Conservation (phyloP, 2,888 invertebrate genomes). For the Hipparchia sbordonii region DNA sequence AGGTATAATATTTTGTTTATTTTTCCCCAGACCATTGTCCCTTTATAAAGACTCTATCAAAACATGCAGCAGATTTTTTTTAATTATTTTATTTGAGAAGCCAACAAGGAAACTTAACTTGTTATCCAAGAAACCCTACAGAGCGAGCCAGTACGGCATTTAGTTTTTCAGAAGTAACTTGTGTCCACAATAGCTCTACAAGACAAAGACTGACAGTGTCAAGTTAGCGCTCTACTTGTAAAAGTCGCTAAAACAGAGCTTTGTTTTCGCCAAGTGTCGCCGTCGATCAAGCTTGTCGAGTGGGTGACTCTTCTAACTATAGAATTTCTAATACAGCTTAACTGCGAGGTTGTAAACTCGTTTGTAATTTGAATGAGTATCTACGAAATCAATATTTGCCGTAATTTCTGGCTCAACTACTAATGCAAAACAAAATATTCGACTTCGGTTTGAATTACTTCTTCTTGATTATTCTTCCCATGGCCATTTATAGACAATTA, state of each 20-base stretch:
- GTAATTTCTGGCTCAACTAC: not conserved
- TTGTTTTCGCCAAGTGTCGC: conserved; percentile 30
- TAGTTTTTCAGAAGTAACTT: conserved; percentile 20
- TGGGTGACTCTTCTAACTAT: conserved; percentile 22
- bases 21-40: too few species aligned
- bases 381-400: conserved; percentile 6
- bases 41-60: too few species aligned
- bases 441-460: not conserved
- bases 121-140: not conserved
- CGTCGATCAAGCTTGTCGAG: conserved; percentile 29
- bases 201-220: conserved; percentile 29
- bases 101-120: not conserved
- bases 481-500: too few species aligned
- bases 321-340: conserved; percentile 10
- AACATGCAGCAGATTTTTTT: too few species aligned
- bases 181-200: conserved; percentile 20
- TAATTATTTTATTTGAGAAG: too few species aligned
- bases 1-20: too few species aligned
- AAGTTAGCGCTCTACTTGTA: conserved; percentile 22
- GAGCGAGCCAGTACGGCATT: not conserved
- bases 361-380: conserved; percentile 11
- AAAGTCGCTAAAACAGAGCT: conserved; percentile 28
- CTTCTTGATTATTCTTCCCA: too few species aligned
- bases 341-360: not conserved
- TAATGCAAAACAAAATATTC: not conserved